Percentiles rank a stretch among this genome's conserved stretches.
Conservation (phyloP, 1,140 invertebrate genomes). For the Sesamia nonagrioides region DNA sequence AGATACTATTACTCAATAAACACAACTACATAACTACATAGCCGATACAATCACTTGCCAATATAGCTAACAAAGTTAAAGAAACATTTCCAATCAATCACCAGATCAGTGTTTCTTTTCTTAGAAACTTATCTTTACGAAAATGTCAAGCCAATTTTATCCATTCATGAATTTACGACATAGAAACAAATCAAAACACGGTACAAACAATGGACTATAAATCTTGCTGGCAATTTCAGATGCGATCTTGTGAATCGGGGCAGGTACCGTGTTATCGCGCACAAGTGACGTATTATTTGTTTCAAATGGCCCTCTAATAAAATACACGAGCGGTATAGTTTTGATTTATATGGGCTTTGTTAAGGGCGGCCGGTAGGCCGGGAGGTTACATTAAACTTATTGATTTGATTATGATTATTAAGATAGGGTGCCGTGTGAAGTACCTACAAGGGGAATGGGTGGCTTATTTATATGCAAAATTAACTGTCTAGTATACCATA, state of each 20-base stretch:
- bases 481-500: no score
- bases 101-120: slow-evolving; percentile 16
- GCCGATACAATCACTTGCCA: slow-evolving; percentile 31
- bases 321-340: slow-evolving; percentile 38
- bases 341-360: slow-evolving; percentile 37
- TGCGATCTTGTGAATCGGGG: slow-evolving; percentile 67
- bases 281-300: slow-evolving; percentile 49
- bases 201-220: slow-evolving; percentile 71
- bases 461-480: no score
- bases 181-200: slow-evolving; percentile 75
- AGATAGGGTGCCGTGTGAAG: not conserved
- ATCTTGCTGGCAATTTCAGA: slow-evolving; percentile 76
- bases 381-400: not conserved
- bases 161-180: slow-evolving; percentile 70
- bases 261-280: slow-evolving; percentile 51
- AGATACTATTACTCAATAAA: slow-evolving; percentile 9
- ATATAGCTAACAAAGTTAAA: slow-evolving; percentile 11
- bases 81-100: slow-evolving; percentile 31
- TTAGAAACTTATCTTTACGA: slow-evolving; percentile 47
- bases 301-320: slow-evolving; percentile 48
- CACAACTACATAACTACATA: slow-evolving; percentile 13
- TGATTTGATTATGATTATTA: not conserved
- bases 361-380: not conserved
- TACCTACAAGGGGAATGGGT: no score
- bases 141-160: slow-evolving; percentile 52